Conservation (phyloP, 2,113 vertebrate species). For the Otis tarda region DNA sequence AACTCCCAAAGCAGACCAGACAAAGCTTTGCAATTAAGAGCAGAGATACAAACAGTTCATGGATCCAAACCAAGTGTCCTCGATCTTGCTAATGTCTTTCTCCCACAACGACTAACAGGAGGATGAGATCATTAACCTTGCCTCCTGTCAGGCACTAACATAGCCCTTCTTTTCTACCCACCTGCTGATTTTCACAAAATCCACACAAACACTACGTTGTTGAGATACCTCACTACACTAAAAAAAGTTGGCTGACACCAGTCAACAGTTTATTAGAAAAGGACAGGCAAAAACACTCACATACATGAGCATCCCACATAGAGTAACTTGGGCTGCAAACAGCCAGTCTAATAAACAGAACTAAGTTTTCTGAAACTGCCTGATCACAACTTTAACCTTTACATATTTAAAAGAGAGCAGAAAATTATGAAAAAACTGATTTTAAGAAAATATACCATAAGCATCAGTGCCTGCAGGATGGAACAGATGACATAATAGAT, state of each 20-base stretch:
- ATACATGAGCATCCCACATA: neutral
- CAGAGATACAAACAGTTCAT: neutral
- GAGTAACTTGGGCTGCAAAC: neutral
- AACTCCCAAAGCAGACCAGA: neutral
- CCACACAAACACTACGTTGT: neutral
- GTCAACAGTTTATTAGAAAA: neutral
- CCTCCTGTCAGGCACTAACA: neutral
- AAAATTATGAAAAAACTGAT: neutral
- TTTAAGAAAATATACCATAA: neutral
- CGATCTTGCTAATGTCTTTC: neutral
- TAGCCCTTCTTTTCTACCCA: neutral
- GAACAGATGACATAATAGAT: conserved; percentile 7
- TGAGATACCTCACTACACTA: neutral
- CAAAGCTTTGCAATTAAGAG: neutral
- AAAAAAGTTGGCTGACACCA: neutral
- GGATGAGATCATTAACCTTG: neutral
- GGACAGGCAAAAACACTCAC: neutral
- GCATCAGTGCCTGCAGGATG: neutral
- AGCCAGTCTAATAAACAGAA: neutral
- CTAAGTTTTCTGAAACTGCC: neutral
- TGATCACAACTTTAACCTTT: neutral
- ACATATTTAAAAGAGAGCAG: neutral
- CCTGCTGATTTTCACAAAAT: neutral
- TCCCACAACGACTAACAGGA: neutral
- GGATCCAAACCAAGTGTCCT: neutral